phyloP scores from a whole-genome alignment of 2,888 invertebrate genomes.

The Enoplolaimus lenunculus region DNA sequence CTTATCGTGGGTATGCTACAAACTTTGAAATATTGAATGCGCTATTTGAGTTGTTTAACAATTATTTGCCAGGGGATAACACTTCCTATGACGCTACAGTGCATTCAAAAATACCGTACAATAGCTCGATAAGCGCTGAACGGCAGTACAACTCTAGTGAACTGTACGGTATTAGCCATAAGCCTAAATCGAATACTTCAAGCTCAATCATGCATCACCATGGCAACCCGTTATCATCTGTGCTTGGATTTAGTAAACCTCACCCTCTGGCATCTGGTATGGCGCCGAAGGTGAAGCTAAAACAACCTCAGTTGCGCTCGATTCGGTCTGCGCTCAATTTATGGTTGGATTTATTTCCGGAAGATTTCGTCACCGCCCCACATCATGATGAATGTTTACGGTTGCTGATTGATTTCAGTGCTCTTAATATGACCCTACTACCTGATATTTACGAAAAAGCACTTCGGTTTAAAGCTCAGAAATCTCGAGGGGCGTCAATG shows the following conservation, averaged over 20 bases:
- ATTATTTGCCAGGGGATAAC: background rate
- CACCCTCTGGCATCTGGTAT: no score
- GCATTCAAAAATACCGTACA: background rate
- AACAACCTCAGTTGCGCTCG: constrained; percentile 28
- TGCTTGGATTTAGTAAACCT: background rate
- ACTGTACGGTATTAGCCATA: background rate
- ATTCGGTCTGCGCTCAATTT: constrained; percentile 57
- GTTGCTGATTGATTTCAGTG: constrained; percentile 60
- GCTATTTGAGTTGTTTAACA: background rate
- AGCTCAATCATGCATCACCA: background rate
- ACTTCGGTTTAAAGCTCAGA: background rate
- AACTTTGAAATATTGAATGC: constrained; percentile 59
- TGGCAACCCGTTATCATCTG: background rate
- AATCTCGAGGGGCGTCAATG: background rate
- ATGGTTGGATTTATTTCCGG: constrained; percentile 92
- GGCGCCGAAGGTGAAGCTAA: background rate
- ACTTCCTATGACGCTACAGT: background rate
- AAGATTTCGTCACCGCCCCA: constrained; percentile 60
- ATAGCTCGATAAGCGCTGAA: background rate
- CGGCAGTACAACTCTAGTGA: background rate
- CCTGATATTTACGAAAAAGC: constrained; percentile 28
- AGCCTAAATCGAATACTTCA: background rate
- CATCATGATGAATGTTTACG: constrained; percentile 57
- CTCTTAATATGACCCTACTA: constrained; percentile 24
- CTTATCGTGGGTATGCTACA: constrained; percentile 77